Conservation (phyloP, 1,140 invertebrate species). For the Acromyrmex charruanus region DNA sequence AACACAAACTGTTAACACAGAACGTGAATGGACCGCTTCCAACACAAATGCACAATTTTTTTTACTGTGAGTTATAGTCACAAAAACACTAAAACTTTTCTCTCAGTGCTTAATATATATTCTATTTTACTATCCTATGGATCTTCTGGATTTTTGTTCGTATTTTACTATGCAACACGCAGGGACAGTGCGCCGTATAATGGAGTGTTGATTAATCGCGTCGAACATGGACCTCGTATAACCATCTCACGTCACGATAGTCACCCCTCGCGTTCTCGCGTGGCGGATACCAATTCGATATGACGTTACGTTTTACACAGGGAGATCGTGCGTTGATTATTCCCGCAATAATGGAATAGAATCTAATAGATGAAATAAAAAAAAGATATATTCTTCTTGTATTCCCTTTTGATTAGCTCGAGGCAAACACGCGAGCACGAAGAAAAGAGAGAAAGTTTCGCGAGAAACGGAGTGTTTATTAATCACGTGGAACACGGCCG, state of each 20-base stretch:
- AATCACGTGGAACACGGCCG: slow-evolving; percentile 58
- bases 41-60: too few species aligned
- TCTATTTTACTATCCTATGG: neutral
- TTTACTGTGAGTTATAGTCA: too few species aligned
- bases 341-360: slow-evolving; percentile 26
- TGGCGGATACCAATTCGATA: slow-evolving; percentile 16
- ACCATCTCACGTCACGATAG: neutral
- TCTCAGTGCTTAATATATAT: neutral
- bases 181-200: neutral
- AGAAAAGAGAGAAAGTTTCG: slow-evolving; percentile 9
- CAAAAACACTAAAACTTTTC: too few species aligned
- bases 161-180: neutral
- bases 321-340: slow-evolving; percentile 21
- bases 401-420: slow-evolving; percentile 16
- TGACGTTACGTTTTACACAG: slow-evolving; percentile 27
- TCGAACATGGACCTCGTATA: neutral
- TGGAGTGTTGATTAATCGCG: neutral
- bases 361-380: slow-evolving; percentile 21
- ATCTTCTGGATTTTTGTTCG: neutral
- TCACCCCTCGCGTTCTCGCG: slow-evolving; percentile 1
- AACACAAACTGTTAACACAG: too few species aligned
- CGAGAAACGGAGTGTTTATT: slow-evolving; percentile 63
- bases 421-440: slow-evolving; percentile 27
- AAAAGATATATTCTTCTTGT: slow-evolving; percentile 19
- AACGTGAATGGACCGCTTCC: too few species aligned